phyloP scores from a whole-genome alignment of 2,797 vertebrate genomes.

The Lagodon rhomboides region DNA sequence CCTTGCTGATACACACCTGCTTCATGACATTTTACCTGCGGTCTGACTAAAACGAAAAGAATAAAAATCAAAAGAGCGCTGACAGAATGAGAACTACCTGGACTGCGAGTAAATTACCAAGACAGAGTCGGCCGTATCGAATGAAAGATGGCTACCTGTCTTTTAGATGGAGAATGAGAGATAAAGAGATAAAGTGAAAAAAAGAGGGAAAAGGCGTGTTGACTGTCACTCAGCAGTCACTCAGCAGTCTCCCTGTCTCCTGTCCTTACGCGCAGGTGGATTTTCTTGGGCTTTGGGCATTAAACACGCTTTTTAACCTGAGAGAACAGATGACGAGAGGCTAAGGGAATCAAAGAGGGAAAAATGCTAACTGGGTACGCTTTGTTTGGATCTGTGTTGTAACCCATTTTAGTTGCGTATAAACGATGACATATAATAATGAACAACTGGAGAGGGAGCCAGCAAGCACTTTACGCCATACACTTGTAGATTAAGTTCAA shows the following conservation, averaged over 20 bases:
- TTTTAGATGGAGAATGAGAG: conserved; percentile 17
- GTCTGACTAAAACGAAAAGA: conserved; percentile 38
- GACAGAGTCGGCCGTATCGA: conserved; percentile 22
- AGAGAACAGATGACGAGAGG: background rate
- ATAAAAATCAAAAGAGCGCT: conserved; percentile 21
- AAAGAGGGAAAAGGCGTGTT: background rate
- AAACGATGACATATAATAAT: conserved; percentile 4
- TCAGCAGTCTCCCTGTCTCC: conserved; percentile 47
- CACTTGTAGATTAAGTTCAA: conserved; percentile 11
- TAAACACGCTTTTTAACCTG: conserved; percentile 50
- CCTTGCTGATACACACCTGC: background rate
- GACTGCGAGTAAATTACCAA: conserved; percentile 41
- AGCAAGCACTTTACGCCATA: conserved; percentile 6
- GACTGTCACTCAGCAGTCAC: conserved; percentile 47
- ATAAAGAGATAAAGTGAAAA: conserved; percentile 20
- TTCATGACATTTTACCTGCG: conserved; percentile 34
- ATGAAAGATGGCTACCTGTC: conserved; percentile 47
- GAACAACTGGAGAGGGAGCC: background rate
- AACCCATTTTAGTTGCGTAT: conserved; percentile 19
- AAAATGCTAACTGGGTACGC: background rate
- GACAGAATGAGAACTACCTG: conserved; percentile 22
- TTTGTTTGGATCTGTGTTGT: conserved; percentile 17
- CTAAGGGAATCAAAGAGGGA: conserved; percentile 17
- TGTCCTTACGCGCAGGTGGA: conserved; percentile 22
- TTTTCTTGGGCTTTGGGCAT: conserved; percentile 47